These are phyloP conservation scores for Mesochorus sp. DNA, from an alignment of 2,888 invertebrate genomes.

Conservation along the genomic window DNA sequence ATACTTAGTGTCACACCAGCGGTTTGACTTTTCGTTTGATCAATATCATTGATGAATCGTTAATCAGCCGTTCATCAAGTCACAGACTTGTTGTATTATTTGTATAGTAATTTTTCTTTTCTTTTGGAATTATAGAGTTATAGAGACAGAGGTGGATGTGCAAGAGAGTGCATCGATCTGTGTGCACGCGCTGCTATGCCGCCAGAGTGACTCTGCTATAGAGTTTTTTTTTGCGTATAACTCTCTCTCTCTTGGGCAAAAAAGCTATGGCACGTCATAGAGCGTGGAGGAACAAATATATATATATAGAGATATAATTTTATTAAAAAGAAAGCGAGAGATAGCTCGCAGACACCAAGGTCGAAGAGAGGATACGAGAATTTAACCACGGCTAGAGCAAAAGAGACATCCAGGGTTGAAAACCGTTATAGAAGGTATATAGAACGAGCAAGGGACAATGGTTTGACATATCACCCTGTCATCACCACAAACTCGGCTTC, in stretches of 20 bases:
- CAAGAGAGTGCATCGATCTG: conserved; percentile 61
- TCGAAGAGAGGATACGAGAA: conserved; percentile 10
- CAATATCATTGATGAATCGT: not conserved
- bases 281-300: conserved; percentile 19
- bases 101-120: conserved; percentile 6
- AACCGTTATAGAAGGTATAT: conserved; percentile 44
- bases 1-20: not conserved
- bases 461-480: conserved; percentile 78
- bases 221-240: conserved; percentile 62
- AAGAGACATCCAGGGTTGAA: conserved; percentile 42
- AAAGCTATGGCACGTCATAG: conserved; percentile 52
- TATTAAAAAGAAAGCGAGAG: conserved; percentile 10
- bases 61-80: not conserved
- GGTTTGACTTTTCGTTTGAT: not conserved
- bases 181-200: conserved; percentile 31
- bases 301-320: not conserved
- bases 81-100: too few relatives aligned
- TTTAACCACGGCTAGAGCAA: conserved; percentile 22
- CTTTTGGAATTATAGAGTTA: not conserved
- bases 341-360: not conserved
- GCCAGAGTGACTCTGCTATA: conserved; percentile 22
- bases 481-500: conserved; percentile 71
- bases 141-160: conserved; percentile 1
- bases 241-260: conserved; percentile 57
- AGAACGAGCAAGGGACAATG: conserved; percentile 72